These are phyloP conservation scores for Octopus sinensis DNA, from an alignment of 1,140 invertebrate genomes.

Conservation along the genomic window DNA sequence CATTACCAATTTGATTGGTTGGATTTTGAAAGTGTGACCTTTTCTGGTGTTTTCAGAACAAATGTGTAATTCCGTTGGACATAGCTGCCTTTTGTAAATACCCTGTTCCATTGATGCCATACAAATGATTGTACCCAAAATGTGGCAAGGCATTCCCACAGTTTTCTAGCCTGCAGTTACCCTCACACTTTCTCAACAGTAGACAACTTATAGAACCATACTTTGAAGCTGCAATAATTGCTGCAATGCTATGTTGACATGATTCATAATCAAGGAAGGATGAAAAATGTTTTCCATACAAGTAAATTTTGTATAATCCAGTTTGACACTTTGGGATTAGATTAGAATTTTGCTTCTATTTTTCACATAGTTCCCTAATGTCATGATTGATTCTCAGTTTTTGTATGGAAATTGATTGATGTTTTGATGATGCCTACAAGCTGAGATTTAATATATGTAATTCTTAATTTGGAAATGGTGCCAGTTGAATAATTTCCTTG, in stretches of 20 bases:
- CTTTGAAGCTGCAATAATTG: constrained; percentile 99
- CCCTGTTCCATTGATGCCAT: constrained; percentile 70
- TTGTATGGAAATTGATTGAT: neutral
- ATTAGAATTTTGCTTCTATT: too few relatives aligned
- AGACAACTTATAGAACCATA: constrained; percentile 78
- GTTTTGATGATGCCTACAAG: neutral
- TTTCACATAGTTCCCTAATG: neutral
- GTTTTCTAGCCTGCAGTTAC: constrained; percentile 94
- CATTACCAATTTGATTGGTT: neutral
- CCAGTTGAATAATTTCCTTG: too few relatives aligned
- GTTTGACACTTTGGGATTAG: too few relatives aligned
- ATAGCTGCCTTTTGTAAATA: neutral
- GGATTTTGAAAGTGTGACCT: too few relatives aligned
- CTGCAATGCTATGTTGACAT: constrained; percentile 66
- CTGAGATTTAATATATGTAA: too few relatives aligned
- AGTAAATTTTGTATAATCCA: too few relatives aligned
- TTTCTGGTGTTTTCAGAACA: too few relatives aligned
- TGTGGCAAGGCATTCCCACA: constrained; percentile 99
- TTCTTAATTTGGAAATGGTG: too few relatives aligned
- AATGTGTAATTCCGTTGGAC: neutral
- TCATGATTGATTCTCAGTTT: neutral
- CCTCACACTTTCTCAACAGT: constrained; percentile 87
- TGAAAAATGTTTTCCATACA: too few relatives aligned
- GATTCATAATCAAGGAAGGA: too few relatives aligned
- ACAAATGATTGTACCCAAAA: constrained; percentile 94